Base-by-base conservation (phyloP, 1,140 invertebrate genomes). In the Brachystomella parvula region DNA sequence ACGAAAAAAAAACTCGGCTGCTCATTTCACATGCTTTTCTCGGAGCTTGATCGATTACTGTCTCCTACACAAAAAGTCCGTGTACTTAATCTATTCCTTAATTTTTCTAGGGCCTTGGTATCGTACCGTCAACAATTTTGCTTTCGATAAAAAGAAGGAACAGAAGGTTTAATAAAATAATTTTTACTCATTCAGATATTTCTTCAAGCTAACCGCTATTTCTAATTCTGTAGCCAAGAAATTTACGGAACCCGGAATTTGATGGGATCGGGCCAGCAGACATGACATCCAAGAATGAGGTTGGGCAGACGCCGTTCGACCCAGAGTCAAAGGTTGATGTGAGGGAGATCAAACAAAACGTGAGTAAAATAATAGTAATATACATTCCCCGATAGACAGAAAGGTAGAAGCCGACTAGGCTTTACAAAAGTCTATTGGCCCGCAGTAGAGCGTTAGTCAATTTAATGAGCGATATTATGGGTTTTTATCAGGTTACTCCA, bases 31-130 rank as follows among this genome's bases (percentile, higher is more conserved):
- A n/a, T n/a, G n/a, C n/a, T n/a, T n/a, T n/a, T n/a, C n/a, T n/a
- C n/a, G n/a, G n/a, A n/a, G n/a, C n/a, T n/a, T n/a, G n/a, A n/a
- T n/a, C n/a, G n/a, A n/a, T n/a, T n/a, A n/a, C n/a, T n/a, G n/a
- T n/a, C n/a, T n/a, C n/a, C n/a, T n/a, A n/a, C n/a, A n/a, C n/a
- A n/a, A n/a, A n/a, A n/a, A n/a, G n/a, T n/a, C n/a, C n/a, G n/a
- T n/a, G n/a, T n/a, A n/a, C n/a, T n/a, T n/a, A n/a, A n/a, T n/a
- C n/a, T n/a, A n/a, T n/a, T n/a, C n/a, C n/a, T n/a, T n/a, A n/a
- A n/a, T n/a, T n/a, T n/a, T n/a, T n/a, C n/a, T n/a, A n/a, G n/a
- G 92, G 33, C 91, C 92, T 28, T 84, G 82, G 53, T 85, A 87
- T 77, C 83, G 82, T 61, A 82, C 82, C 1, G 73, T 75, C 15